phyloP scores from a whole-genome alignment of 2,113 vertebrate genomes.

The Aspiorhynchus laticeps region DNA sequence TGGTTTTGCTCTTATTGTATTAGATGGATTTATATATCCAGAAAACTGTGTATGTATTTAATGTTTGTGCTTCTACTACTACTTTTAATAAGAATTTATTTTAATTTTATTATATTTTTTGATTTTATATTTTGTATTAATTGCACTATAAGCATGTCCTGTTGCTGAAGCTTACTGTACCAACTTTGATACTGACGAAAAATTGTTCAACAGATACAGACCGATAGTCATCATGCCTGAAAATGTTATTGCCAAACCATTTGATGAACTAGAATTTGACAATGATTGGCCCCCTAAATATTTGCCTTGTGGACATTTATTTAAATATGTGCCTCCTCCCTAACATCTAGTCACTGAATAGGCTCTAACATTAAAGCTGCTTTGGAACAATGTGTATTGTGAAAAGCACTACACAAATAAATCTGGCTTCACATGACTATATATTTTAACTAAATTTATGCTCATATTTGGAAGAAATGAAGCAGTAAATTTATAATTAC shows the following conservation, averaged over 20 bases:
- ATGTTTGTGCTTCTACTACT: background rate
- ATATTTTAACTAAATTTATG: background rate
- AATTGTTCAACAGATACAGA: no score
- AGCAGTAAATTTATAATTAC: background rate
- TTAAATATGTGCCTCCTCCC: background rate
- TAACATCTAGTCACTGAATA: background rate
- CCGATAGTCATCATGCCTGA: no score
- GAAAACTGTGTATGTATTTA: background rate
- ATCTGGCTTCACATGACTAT: background rate
- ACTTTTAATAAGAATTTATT: no score
- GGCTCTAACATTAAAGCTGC: background rate
- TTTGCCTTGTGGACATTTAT: background rate
- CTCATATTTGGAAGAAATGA: conserved; percentile 8
- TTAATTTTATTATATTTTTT: no score
- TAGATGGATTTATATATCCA: background rate
- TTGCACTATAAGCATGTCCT: no score
- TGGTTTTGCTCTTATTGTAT: background rate
- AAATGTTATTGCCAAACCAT: background rate
- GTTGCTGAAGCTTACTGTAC: no score
- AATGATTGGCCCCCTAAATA: background rate
- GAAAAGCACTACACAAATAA: background rate
- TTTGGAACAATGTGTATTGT: background rate
- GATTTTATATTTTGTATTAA: no score
- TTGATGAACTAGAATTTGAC: background rate
- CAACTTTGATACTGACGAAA: no score